Conservation (phyloP, 1,140 invertebrate species). For the Aphaenogaster floridana region DNA sequence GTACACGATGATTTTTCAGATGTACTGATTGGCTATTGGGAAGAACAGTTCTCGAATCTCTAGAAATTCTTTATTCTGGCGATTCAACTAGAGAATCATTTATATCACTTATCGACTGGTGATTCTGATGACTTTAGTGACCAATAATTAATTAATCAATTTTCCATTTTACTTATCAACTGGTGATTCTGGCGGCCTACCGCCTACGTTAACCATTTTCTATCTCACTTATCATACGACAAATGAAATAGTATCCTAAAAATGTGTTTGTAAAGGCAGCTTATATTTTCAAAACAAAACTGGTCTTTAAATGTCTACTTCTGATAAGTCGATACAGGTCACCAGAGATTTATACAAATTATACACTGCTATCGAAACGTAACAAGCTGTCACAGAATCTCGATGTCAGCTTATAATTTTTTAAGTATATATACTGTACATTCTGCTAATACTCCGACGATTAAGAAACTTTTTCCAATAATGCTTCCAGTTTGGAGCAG, state of each 20-base stretch:
- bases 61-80: neutral
- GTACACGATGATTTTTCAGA: neutral
- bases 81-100: neutral
- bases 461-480: neutral
- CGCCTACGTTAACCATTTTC: neutral
- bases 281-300: constrained; percentile 9
- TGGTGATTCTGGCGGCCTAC: neutral
- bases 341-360: neutral
- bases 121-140: neutral
- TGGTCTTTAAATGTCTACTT: neutral
- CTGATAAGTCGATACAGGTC: neutral
- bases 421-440: neutral
- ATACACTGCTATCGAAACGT: neutral
- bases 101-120: neutral
- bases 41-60: neutral
- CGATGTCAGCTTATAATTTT: neutral
- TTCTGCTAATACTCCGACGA: neutral
- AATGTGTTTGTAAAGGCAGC: neutral
- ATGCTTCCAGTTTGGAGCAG: neutral
- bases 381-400: neutral
- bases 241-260: neutral
- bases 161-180: neutral
- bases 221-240: neutral
- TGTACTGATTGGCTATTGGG: neutral
- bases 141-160: neutral